These are phyloP conservation scores for Aplodontia rufa DNA, from an alignment of 2,113 vertebrate genomes.

Conservation along the genomic window DNA sequence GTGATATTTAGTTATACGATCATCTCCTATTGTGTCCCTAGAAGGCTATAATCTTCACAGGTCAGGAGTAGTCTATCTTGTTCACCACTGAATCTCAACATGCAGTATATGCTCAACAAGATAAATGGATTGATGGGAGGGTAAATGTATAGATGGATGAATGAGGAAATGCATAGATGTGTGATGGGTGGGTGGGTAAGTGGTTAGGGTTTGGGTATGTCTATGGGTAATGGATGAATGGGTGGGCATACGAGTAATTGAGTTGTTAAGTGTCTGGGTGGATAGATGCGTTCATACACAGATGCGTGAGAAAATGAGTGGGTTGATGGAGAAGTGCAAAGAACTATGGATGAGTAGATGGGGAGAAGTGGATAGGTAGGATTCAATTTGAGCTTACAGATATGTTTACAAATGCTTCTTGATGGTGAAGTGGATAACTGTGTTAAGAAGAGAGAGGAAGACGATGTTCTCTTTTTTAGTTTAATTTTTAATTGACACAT, in stretches of 20 bases:
- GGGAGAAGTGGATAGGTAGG: background rate
- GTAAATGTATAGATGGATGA: constrained; percentile 91
- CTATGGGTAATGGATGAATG: background rate
- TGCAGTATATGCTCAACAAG: background rate
- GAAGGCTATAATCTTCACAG: background rate
- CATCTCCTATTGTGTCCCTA: background rate
- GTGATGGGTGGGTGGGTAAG: constrained; percentile 82
- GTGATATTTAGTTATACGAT: background rate
- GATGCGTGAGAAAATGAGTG: background rate
- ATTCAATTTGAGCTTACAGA: background rate
- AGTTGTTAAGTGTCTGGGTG: background rate
- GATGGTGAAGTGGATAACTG: background rate
- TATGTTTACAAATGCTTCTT: background rate
- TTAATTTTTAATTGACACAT: background rate
- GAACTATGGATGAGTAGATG: background rate
- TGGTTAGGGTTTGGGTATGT: too few relatives aligned
- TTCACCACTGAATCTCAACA: background rate
- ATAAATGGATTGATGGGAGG: constrained; percentile 87
- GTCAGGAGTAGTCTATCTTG: background rate
- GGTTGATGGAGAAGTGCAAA: background rate
- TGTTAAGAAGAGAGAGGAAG: background rate
- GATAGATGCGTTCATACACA: background rate
- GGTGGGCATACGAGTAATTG: background rate
- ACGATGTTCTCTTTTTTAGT: constrained; percentile 20
- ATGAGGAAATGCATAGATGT: constrained; percentile 90